A percentile compares a stretch with the other conserved stretches of the same genome.
These are phyloP conservation scores for Salpingus planirostris DNA, from an alignment of 2,888 invertebrate species.

Conservation along the genomic window DNA sequence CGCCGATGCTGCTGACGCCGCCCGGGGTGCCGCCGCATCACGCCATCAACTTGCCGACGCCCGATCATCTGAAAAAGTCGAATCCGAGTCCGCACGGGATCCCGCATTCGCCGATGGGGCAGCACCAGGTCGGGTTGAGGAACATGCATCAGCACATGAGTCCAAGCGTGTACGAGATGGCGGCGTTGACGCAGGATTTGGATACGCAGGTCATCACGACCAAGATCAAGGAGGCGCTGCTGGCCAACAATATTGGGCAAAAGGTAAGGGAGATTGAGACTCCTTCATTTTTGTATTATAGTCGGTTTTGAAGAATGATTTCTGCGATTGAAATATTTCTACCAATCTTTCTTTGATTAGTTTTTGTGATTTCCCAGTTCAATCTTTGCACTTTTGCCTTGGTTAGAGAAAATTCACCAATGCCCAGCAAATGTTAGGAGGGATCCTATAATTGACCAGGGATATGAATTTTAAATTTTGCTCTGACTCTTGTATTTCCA, in stretches of 20 bases:
- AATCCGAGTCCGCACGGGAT: slow-evolving; percentile 49
- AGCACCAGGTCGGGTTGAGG: slow-evolving; percentile 53
- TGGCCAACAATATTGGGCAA: slow-evolving; percentile 96
- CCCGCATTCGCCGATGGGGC: slow-evolving; percentile 49
- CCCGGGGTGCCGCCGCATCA: slow-evolving; percentile 71
- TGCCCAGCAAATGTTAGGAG: too few relatives aligned
- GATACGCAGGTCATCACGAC: slow-evolving; percentile 95
- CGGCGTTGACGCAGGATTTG: slow-evolving; percentile 89
- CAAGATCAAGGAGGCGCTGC: slow-evolving; percentile 90
- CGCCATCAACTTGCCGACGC: slow-evolving; percentile 56
- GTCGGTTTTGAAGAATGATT: too few relatives aligned
- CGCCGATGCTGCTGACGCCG: slow-evolving; percentile 65
- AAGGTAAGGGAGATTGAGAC: too few relatives aligned
- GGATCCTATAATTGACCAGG: too few relatives aligned
- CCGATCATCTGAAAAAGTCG: slow-evolving; percentile 48
- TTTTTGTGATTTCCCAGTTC: too few relatives aligned
- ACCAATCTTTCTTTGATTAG: too few relatives aligned
- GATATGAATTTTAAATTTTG: too few relatives aligned
- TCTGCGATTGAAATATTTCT: too few relatives aligned
- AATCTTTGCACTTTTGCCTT: too few relatives aligned
- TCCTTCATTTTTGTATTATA: too few relatives aligned
- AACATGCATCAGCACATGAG: slow-evolving; percentile 77
- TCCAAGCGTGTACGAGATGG: slow-evolving; percentile 96
- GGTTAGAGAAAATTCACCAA: too few relatives aligned
- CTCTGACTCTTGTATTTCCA: too few relatives aligned